These are phyloP conservation scores for Lacanobia wlatinum DNA, from an alignment of 2,888 invertebrate genomes.

Conservation along the genomic window DNA sequence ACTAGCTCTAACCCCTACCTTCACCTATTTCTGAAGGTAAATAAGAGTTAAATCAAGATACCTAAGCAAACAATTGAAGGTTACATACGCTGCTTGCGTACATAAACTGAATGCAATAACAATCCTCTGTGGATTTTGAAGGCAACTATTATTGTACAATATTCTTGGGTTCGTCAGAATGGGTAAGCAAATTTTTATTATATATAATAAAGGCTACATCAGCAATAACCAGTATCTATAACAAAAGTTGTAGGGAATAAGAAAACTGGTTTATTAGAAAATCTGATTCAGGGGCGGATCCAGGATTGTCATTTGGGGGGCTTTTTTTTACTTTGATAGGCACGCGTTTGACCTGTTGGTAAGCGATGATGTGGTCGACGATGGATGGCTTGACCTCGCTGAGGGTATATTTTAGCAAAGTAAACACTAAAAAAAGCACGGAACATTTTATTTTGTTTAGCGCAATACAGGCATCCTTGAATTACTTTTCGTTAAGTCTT, in stretches of 20 bases:
- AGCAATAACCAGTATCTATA: background rate
- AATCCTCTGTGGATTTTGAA: conserved; percentile 42
- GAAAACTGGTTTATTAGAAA: background rate
- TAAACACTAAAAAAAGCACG: too few species aligned
- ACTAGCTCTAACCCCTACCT: conserved; percentile 3
- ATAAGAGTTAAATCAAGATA: conserved; percentile 42
- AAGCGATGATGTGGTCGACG: too few species aligned
- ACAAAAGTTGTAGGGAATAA: background rate
- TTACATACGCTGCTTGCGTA: conserved; percentile 21
- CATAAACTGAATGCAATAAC: conserved; percentile 46
- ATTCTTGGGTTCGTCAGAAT: conserved; percentile 9
- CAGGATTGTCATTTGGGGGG: too few species aligned
- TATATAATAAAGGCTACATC: background rate
- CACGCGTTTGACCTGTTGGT: too few species aligned
- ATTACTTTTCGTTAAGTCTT: too few species aligned
- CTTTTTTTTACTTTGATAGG: too few species aligned
- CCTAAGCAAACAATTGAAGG: conserved; percentile 50
- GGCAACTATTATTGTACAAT: conserved; percentile 11
- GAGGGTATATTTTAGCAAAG: too few species aligned
- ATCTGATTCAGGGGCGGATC: too few species aligned
- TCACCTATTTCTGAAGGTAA: conserved; percentile 41
- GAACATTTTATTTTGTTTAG: too few species aligned
- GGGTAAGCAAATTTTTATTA: conserved; percentile 8
- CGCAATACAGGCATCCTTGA: too few species aligned
- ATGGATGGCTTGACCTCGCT: too few species aligned